phyloP scores from a whole-genome alignment of 1,140 invertebrate genomes.

The Aporrectodea caliginosa region DNA sequence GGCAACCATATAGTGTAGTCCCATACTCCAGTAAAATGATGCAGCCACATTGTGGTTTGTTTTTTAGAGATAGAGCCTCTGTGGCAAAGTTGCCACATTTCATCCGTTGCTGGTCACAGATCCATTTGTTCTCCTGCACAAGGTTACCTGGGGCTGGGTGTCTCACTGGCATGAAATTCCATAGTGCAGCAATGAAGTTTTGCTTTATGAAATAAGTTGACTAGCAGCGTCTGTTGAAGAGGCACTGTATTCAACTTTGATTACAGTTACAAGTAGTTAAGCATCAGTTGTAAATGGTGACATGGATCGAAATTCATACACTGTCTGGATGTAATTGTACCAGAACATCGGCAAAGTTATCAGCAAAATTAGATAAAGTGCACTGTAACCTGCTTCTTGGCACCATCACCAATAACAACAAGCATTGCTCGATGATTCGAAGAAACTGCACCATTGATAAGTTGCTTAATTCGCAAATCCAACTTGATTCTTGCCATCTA shows the following conservation, averaged over 20 bases:
- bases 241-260: neutral
- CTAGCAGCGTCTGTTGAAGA: neutral
- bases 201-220: no score
- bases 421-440: neutral
- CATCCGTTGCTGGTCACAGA: no score
- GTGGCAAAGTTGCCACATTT: no score
- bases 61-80: no score
- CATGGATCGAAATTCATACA: neutral
- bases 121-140: no score
- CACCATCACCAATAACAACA: neutral
- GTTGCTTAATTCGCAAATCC: neutral
- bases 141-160: no score
- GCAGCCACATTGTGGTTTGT: no score
- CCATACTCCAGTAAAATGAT: no score
- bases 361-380: neutral
- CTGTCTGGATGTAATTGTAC: neutral
- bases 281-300: neutral
- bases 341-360: neutral
- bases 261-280: neutral
- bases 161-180: no score
- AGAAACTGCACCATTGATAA: neutral
- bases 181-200: no score
- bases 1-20: no score
- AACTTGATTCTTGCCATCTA: neutral
- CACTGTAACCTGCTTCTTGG: neutral